Base-by-base conservation (phyloP, 2,888 invertebrate species). In the Ormyrus pomaceus region DNA sequence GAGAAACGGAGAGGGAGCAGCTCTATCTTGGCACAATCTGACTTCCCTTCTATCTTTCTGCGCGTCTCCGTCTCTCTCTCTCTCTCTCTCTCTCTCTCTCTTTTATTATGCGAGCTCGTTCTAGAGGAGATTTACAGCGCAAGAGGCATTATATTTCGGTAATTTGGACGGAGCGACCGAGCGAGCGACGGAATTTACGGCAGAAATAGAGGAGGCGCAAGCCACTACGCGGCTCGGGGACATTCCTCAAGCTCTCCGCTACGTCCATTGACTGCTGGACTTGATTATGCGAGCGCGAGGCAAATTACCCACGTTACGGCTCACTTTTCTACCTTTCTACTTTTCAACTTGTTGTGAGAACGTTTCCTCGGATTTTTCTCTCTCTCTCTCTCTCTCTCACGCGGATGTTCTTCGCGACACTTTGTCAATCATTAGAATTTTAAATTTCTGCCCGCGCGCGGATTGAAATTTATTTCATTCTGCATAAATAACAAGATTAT, bases 11-110 rank as follows among this genome's bases (percentile, higher is more conserved):
- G 56, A 45, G 66, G 8, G 51, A 11, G 84, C 83, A 79, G 13
- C 80, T 84, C 87, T 90, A 90, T 90, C 90, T 89, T 88, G 87
- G 87, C 88, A 87, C 89, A 88, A 89, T 90, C 89, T 88, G 85
- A 86, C 85, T 85, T 82, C 82, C 80, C 84, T 85, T 81, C 74
- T 62, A 78, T 78, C 78, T 64, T 13, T 50, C 46, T 48, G 19
- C 68, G 56, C 68, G 56, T 72, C 13, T 56, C 65, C 19, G 46
- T 45, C 59, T 34, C 64, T 56, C 10, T 13, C 59, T 77, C 50
- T 71, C 68, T 72, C 58, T 62, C 64, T 72, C 64, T 56, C 10
- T 13, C 59, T 77, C 55, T 74, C 79, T 68, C 77, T 70, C 73
- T 71, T 69, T 64, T 69, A 80, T 77, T 80, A 65, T 70, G 70